Evolutionary conservation across 2,113 vertebrate genomes (phyloP).

Genomic region (Rhinoptilus africanus): DNA sequence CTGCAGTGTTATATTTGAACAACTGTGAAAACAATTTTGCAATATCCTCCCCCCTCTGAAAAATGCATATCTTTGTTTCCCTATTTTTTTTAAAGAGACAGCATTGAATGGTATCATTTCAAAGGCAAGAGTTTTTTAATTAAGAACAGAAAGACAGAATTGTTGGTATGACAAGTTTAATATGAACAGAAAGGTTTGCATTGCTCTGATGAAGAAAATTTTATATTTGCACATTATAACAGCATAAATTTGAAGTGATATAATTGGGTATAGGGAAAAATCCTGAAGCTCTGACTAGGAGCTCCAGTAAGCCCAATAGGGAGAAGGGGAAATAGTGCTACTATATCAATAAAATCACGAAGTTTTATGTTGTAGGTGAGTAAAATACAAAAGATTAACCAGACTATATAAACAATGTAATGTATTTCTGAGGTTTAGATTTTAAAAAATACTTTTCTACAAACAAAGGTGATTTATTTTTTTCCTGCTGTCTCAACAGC

Average conservation of each 20-base stretch:
- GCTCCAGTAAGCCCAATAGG: not conserved
- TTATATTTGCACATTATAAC: not conserved
- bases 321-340: not conserved
- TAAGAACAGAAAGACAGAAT: not conserved
- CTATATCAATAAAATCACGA: not conserved
- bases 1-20: not conserved
- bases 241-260: not conserved
- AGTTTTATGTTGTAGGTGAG: not conserved
- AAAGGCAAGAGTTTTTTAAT: not conserved
- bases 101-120: not conserved
- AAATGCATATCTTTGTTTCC: not conserved
- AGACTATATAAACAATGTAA: not conserved
- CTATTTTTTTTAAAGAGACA: conserved; percentile 7
- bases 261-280: not conserved
- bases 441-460: not conserved
- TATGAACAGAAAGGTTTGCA: not conserved
- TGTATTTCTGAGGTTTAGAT: not conserved
- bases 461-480: not conserved
- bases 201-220: not conserved
- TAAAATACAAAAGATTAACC: not conserved
- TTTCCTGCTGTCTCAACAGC: not conserved
- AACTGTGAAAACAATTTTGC: conserved; percentile 41
- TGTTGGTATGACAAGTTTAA: not conserved
- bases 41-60: conserved; percentile 16
- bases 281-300: not conserved